Evolutionary conservation across 2,888 invertebrate species (phyloP), one percentile per base, ranked within the genome.

Genomic region (Drosophila pseudotalamancana): DNA sequence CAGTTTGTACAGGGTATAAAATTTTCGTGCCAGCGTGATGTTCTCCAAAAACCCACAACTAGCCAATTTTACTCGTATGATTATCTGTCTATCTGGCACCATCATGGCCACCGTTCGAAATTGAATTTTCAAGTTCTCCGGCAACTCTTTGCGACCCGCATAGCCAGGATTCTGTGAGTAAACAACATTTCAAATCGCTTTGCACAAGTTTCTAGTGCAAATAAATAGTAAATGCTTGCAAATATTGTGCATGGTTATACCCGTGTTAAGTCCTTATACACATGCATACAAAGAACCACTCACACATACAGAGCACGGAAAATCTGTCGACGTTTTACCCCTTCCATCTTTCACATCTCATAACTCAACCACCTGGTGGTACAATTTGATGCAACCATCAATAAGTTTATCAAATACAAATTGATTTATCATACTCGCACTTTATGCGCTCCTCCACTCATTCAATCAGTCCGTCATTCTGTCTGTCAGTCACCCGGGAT

Each of bases 51-150:
- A 99, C 21, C 99, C 99, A 90, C 98, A 98, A 73, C 97, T 97
- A 14, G 98, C 98, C 48, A 99, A 92, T 92, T 99, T 99, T 0
- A 99, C 99, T 69, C 98, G 93, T 76, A 99, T 99, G 87, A 99
- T 99, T 87, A 99, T 99, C 92, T 98, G 98, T 61, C 98, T 92
- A 91, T 99, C 99, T 0, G 99, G 98, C 12, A 99, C 98, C 98
- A 99, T 98, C 99, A 99, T 99, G 35, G 99, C 98, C 0, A 99
- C 98, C 0, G 98, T 98, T 53, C 99, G 95, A 92, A 99, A 99
- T 92, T 99, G 98, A 82, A 99, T 98, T 93, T 99, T 99, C 75
- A 99, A 93, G 92, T 99, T 99, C 92, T 99, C 99, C 0, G 99
- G 99, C 43, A 99, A 91, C 90, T 98, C 98, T 88, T 98, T 98